Base-by-base conservation (phyloP, 2,888 invertebrate species). In the Tillus elongatus region DNA sequence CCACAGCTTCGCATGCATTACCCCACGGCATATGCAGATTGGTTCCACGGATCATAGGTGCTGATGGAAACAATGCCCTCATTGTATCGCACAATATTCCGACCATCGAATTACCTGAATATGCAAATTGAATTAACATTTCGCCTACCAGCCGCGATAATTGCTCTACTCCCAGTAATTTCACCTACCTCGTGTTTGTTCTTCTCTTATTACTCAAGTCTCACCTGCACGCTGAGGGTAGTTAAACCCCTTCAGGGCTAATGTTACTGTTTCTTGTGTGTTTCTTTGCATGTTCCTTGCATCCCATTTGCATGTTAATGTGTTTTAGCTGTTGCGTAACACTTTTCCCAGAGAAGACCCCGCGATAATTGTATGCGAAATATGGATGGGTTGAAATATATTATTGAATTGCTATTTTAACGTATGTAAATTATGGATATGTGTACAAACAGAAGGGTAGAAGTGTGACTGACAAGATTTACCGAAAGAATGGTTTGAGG, bases 391-490 rank as follows among this genome's bases (percentile, higher is more conserved):
- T 49, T 49, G 43, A 37, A n/a, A 41, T 43, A 35, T 39, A 39
- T 44, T 35, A 37, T 35, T 35, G 39, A 44, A 41, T 40, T n/a
- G n/a, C n/a, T 37, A 40, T 46, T 40, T 41, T 34, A 36, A 40
- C 33, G 35, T 39, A 28, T 37, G 36, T 39, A 40, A 43, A 45
- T 43, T 46, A n/a, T 39, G 40, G 30, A 35, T 54, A 52, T 49
- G 44, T 48, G 51, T 45, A 57, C 57, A 61, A 60, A 61, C 60
- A 60, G 53, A n/a, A 61, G 64, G 65, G 62, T 60, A 52, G 56
- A 63, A 58, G 65, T 65, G 65, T 65, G 65, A 65, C 65, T 56
- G 62, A 65, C 60, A 60, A 60, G 63, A 65, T 64, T 64, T 59
- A 47, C 42, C 43, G 41, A 56, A 53, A 53, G 52, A 55, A 53